Evolutionary conservation across 2,797 vertebrate species (phyloP).

Genomic region (Podargus strigoides): DNA sequence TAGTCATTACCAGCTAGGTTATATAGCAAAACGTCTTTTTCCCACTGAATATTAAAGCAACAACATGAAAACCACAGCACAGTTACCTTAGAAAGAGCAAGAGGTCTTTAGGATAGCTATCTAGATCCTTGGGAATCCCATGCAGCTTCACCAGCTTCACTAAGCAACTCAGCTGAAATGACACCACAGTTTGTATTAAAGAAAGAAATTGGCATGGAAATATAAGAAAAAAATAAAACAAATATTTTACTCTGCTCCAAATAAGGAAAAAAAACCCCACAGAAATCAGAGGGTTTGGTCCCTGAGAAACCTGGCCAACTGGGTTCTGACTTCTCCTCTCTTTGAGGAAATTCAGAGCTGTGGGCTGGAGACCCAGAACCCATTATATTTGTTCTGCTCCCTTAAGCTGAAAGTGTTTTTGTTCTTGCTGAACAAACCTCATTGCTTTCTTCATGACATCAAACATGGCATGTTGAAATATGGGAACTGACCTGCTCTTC

Average conservation of each 20-base stretch:
- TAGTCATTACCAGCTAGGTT: background rate
- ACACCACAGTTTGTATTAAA: background rate
- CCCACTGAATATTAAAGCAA: background rate
- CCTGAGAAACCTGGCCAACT: background rate
- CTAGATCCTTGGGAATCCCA: constrained; percentile 21
- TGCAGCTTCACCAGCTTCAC: background rate
- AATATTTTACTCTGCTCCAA: background rate
- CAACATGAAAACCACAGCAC: accelerated
- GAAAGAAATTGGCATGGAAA: background rate
- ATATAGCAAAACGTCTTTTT: background rate
- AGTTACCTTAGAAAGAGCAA: constrained; percentile 64
- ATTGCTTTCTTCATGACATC: background rate
- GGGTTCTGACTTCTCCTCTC: background rate
- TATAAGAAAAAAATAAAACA: background rate
- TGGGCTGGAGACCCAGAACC: background rate
- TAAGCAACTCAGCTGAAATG: constrained; percentile 64
- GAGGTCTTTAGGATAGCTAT: constrained; percentile 52
- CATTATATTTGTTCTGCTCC: background rate
- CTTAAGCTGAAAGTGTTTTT: background rate
- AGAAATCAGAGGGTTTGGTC: background rate
- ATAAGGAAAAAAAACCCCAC: too few species aligned
- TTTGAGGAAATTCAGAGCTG: background rate
- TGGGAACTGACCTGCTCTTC: constrained; percentile 50
- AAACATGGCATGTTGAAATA: accelerated
- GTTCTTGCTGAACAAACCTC: background rate